Percentiles rank a stretch among this genome's conserved stretches.
These are phyloP conservation scores for Ladona fulva DNA, from an alignment of 1,140 invertebrate species.

Conservation along the genomic window DNA sequence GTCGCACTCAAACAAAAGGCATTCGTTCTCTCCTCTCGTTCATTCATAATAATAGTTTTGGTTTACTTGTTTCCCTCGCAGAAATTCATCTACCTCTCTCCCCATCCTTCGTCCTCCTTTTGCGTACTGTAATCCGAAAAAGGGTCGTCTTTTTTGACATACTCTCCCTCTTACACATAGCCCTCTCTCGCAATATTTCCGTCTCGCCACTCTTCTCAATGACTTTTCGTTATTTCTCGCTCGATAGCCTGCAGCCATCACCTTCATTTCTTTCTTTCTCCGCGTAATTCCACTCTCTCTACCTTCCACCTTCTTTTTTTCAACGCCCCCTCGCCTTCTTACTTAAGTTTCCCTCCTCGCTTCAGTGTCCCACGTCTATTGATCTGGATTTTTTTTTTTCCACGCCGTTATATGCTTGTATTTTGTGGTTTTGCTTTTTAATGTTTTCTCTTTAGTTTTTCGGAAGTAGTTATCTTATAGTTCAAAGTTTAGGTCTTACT, in stretches of 20 bases:
- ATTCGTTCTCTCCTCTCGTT: neutral
- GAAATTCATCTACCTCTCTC: neutral
- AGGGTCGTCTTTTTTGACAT: neutral
- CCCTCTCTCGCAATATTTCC: constrained; percentile 2
- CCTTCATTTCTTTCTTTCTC: neutral
- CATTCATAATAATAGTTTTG: neutral
- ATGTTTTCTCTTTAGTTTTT: too few relatives aligned
- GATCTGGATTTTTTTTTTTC: too few relatives aligned
- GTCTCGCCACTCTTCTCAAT: neutral
- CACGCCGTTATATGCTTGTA: too few relatives aligned
- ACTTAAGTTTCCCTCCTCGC: neutral
- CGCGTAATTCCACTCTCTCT: neutral
- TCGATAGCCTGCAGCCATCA: neutral
- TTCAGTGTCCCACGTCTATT: neutral
- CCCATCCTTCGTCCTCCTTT: neutral
- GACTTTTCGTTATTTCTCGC: neutral
- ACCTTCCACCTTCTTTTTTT: neutral
- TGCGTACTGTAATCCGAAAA: neutral
- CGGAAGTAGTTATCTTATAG: too few relatives aligned
- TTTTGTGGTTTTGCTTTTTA: too few relatives aligned
- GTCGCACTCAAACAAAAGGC: neutral
- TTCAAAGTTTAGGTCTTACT: too few relatives aligned
- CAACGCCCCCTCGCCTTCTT: neutral
- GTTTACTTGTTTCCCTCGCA: neutral
- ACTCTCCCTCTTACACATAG: too few relatives aligned